These are phyloP conservation scores for Montifringilla adamsi DNA, from an alignment of 2,113 vertebrate genomes.

Conservation along the genomic window DNA sequence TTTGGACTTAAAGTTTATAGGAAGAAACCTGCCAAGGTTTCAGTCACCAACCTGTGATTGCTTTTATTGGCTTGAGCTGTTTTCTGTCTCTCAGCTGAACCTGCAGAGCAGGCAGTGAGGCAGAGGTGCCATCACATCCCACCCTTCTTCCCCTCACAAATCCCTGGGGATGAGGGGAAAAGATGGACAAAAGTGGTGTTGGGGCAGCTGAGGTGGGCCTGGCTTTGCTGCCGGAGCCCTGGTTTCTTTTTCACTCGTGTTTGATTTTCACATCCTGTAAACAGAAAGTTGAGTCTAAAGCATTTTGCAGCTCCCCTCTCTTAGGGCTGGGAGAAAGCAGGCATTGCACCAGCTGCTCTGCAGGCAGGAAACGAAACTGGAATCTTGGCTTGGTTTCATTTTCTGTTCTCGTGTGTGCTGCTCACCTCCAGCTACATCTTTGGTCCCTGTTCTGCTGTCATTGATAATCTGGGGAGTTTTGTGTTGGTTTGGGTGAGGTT, in stretches of 20 bases:
- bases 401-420: not conserved
- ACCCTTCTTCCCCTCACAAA: not conserved
- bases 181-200: fast-evolving
- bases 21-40: not conserved
- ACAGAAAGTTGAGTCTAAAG: not conserved
- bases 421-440: not conserved
- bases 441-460: not conserved
- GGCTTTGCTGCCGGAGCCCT: not conserved
- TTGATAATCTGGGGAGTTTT: not conserved
- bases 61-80: not conserved
- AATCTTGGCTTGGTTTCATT: not conserved
- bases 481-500: not conserved
- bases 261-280: not conserved
- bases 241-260: not conserved
- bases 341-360: not conserved
- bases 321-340: not conserved
- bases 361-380: not conserved
- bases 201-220: not conserved
- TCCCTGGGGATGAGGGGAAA: not conserved
- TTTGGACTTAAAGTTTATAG: not conserved
- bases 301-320: not conserved
- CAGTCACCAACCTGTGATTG: not conserved
- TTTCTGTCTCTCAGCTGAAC: not conserved
- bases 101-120: not conserved
- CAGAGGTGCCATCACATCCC: not conserved